phyloP scores from a whole-genome alignment of 2,113 vertebrate genomes.

The Dicrurus megarhynchus region DNA sequence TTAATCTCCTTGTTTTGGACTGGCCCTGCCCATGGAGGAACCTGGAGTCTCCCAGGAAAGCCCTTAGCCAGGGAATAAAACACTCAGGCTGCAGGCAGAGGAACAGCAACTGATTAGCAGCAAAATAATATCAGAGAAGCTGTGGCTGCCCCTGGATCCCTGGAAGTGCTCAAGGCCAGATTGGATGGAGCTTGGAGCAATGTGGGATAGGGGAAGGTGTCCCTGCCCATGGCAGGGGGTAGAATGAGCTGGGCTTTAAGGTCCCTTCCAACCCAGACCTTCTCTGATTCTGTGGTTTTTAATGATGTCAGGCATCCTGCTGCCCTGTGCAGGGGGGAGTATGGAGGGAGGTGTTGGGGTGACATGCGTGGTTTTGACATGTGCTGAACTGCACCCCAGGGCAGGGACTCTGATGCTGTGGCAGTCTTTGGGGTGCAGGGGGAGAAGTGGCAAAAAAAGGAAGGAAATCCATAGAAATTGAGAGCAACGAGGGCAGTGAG shows the following conservation, averaged over 20 bases:
- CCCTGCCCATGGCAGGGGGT: neutral
- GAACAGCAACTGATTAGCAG: neutral
- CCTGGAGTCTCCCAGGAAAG: neutral
- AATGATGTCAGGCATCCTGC: neutral
- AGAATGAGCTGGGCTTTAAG: neutral
- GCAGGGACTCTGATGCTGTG: neutral
- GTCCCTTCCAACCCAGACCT: neutral
- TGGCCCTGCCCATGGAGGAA: neutral
- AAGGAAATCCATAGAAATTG: neutral
- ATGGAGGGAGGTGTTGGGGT: neutral
- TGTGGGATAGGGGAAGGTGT: neutral
- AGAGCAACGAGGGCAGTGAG: neutral
- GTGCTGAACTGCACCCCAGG: neutral
- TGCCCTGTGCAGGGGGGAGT: neutral
- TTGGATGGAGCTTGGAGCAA: accelerated
- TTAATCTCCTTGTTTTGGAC: neutral
- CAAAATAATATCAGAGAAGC: neutral
- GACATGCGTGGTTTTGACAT: neutral
- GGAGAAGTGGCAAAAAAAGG: neutral
- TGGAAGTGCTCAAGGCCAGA: neutral
- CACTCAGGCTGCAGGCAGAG: neutral
- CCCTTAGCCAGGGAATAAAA: neutral
- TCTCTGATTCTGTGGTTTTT: neutral
- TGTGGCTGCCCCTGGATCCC: neutral
- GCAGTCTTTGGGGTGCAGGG: neutral